phyloP scores from a whole-genome alignment of 2,888 invertebrate species.

The Margaritifera margaritifera region DNA sequence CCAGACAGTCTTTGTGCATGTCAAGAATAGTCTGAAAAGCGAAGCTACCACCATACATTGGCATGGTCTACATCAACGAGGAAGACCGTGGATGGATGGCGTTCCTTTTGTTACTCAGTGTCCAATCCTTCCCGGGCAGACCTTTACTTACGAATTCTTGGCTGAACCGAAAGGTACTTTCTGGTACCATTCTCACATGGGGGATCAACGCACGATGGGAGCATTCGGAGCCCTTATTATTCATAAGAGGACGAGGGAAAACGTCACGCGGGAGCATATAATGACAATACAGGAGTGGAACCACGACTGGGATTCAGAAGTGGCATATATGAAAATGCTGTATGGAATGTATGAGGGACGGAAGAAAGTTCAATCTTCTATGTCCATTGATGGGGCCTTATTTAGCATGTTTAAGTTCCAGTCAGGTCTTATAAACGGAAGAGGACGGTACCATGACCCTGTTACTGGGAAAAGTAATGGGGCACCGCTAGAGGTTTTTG shows the following conservation, averaged over 20 bases:
- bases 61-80: constrained; percentile 62
- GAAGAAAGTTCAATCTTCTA: constrained; percentile 15
- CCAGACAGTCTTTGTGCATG: constrained; percentile 53
- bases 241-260: constrained; percentile 26
- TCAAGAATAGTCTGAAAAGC: constrained; percentile 50
- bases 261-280: constrained; percentile 28
- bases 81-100: constrained; percentile 62
- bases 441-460: constrained; percentile 42
- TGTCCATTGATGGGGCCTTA: constrained; percentile 34
- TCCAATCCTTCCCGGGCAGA: constrained; percentile 58
- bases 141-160: constrained; percentile 61
- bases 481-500: constrained; percentile 44
- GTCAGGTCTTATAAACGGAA: constrained; percentile 56
- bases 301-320: constrained; percentile 47
- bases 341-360: constrained; percentile 40
- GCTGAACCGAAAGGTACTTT: constrained; percentile 50
- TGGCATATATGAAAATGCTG: constrained; percentile 36
- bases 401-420: constrained; percentile 40
- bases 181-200: constrained; percentile 59
- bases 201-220: constrained; percentile 59
- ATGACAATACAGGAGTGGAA: constrained; percentile 55
- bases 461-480: constrained; percentile 26
- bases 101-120: constrained; percentile 64
- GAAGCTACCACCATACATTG: constrained; percentile 60
- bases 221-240: constrained; percentile 61